A percentile compares a stretch with the other conserved stretches of the same genome.
These are phyloP conservation scores for Pammene aurita DNA, from an alignment of 2,888 invertebrate genomes.

Conservation along the genomic window DNA sequence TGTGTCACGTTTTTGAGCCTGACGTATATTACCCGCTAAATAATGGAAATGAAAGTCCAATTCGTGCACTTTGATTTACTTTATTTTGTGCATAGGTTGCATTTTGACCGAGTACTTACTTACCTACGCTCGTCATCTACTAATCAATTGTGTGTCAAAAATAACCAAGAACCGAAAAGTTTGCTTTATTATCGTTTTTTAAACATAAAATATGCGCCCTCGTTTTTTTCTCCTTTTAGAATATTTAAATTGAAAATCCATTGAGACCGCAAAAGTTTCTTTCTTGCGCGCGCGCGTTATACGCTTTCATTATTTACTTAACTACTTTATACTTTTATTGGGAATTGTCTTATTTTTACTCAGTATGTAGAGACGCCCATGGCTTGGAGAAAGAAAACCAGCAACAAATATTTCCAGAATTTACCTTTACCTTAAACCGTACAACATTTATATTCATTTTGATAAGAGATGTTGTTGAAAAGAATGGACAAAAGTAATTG, in stretches of 20 bases:
- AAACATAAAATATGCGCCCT: conserved; percentile 14
- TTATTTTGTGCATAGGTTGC: conserved; percentile 34
- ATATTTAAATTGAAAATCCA: conserved; percentile 33
- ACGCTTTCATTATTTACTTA: conserved; percentile 19
- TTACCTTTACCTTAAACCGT: conserved; percentile 3
- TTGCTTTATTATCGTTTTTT: conserved; percentile 21
- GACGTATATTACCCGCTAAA: background rate
- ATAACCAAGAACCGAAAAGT: background rate
- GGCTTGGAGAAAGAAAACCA: background rate
- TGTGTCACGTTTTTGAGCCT: conserved; percentile 1
- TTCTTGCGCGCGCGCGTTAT: conserved; percentile 14
- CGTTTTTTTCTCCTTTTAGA: conserved; percentile 23
- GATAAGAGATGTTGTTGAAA: background rate
- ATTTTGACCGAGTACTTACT: conserved; percentile 20
- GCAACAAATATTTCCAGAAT: background rate
- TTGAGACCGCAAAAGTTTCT: conserved; percentile 2
- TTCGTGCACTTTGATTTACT: conserved; percentile 26
- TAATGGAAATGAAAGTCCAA: conserved; percentile 26
- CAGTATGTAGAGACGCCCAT: background rate
- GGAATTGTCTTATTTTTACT: background rate
- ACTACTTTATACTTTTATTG: conserved; percentile 5
- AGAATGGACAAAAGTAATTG: too few relatives aligned
- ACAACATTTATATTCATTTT: conserved; percentile 1
- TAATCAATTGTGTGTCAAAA: conserved; percentile 13
- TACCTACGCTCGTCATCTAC: background rate